These are phyloP conservation scores for Melanostigma gelatinosum DNA, from an alignment of 2,113 vertebrate genomes.

Conservation along the genomic window DNA sequence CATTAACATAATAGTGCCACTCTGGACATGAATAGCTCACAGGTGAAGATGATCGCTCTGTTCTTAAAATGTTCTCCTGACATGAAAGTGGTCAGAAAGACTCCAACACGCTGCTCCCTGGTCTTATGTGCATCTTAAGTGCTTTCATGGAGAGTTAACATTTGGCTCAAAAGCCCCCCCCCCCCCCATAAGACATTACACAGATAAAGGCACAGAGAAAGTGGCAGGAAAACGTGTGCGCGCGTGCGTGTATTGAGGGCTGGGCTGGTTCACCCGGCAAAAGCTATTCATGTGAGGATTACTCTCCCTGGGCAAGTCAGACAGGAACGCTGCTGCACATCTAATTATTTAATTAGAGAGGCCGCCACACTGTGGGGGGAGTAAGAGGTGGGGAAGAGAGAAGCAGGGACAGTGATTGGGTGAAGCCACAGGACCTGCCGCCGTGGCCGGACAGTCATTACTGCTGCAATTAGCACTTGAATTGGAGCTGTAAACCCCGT, in stretches of 20 bases:
- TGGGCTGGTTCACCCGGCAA: constrained; percentile 87
- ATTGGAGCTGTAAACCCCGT: constrained; percentile 96
- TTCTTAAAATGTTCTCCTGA: not conserved
- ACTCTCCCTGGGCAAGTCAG: constrained; percentile 95
- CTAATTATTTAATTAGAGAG: constrained; percentile 99
- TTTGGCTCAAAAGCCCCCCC: not conserved
- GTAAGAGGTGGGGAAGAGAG: constrained; percentile 37
- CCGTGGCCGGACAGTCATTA: constrained; percentile 94
- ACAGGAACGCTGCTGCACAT: constrained; percentile 94
- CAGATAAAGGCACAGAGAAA: constrained; percentile 2
- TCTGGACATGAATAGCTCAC: not conserved
- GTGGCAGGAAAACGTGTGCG: constrained; percentile 11
- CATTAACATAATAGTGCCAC: not conserved
- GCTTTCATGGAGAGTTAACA: constrained; percentile 36
- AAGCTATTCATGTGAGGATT: constrained; percentile 99
- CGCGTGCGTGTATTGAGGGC: not conserved
- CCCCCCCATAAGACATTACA: not conserved
- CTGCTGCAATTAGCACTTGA: constrained; percentile 98
- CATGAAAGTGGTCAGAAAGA: not conserved
- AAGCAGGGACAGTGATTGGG: constrained; percentile 89
- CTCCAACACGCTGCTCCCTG: not conserved
- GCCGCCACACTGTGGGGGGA: constrained; percentile 84
- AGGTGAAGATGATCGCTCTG: not conserved
- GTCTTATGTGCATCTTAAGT: constrained; percentile 11
- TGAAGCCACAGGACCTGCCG: constrained; percentile 89